These are phyloP conservation scores for Hylia prasina DNA, from an alignment of 2,113 vertebrate genomes.

Conservation along the genomic window DNA sequence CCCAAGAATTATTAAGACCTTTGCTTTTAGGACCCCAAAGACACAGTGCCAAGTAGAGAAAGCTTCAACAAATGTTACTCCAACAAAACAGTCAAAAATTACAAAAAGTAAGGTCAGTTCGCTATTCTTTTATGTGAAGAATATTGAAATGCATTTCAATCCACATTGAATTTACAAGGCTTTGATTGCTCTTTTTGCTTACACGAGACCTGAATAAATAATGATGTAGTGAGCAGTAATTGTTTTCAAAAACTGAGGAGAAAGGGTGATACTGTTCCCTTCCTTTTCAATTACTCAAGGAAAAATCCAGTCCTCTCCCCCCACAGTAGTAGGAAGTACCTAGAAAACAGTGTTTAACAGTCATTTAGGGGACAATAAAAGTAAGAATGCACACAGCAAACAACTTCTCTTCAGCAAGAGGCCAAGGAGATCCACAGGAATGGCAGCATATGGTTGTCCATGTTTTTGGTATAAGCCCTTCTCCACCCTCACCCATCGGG, in stretches of 20 bases:
- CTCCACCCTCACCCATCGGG: background rate
- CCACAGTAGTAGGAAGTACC: background rate
- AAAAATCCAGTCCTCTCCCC: background rate
- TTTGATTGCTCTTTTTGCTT: background rate
- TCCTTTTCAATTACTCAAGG: background rate
- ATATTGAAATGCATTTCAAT: background rate
- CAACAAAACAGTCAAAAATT: background rate
- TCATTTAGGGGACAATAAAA: background rate
- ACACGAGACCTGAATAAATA: background rate
- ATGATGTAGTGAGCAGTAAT: background rate
- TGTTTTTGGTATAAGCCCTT: background rate
- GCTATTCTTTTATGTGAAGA: background rate
- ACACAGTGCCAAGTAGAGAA: background rate
- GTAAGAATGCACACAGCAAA: background rate
- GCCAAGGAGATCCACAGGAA: background rate
- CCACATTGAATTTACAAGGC: background rate
- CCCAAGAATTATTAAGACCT: background rate
- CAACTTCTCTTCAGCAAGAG: background rate
- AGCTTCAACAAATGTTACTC: background rate
- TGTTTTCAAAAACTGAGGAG: background rate
- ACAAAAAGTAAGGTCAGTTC: background rate
- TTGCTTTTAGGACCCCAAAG: background rate
- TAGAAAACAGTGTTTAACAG: background rate
- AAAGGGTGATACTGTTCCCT: background rate
- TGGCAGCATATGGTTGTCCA: rapidly evolving